Conservation (phyloP, 2,113 vertebrate genomes). For the Oreochromis tanganicae region DNA sequence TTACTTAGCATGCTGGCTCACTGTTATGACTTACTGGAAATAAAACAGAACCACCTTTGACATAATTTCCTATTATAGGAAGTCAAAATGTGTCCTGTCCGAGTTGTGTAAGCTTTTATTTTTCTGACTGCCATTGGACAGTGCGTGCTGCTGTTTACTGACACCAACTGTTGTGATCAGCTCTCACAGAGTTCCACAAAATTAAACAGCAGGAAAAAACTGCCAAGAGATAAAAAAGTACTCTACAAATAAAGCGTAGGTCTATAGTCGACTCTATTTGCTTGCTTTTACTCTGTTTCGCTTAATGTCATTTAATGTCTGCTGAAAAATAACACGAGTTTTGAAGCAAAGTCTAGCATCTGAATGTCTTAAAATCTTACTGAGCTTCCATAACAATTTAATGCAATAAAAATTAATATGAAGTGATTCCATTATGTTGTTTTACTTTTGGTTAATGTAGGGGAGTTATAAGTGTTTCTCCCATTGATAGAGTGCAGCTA, state of each 20-base stretch:
- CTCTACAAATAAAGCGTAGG: not conserved
- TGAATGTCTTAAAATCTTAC: not conserved
- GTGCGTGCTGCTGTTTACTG: not conserved
- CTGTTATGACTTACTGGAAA: not conserved
- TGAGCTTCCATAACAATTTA: not conserved
- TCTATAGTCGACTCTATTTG: not conserved
- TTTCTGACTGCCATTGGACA: not conserved
- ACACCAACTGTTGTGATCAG: not conserved
- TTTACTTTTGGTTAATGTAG: not conserved
- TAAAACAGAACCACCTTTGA: not conserved
- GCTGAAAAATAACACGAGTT: not conserved
- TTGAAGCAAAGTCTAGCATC: not conserved
- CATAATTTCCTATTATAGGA: not conserved
- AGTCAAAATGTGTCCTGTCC: not conserved
- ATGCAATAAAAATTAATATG: not conserved
- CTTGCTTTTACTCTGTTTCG: not conserved
- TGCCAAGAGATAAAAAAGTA: not conserved
- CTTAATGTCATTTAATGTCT: not conserved
- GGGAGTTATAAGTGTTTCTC: not conserved
- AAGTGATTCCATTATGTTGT: not conserved
- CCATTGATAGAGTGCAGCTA: not conserved
- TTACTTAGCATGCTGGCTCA: not conserved
- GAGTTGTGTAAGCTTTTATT: not conserved
- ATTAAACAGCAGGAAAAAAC: not conserved
- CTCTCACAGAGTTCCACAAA: not conserved